Evolutionary conservation across 2,113 vertebrate genomes (phyloP), one percentile per base, ranked within the genome.

Genomic region (Tragelaphus strepsiceros): DNA sequence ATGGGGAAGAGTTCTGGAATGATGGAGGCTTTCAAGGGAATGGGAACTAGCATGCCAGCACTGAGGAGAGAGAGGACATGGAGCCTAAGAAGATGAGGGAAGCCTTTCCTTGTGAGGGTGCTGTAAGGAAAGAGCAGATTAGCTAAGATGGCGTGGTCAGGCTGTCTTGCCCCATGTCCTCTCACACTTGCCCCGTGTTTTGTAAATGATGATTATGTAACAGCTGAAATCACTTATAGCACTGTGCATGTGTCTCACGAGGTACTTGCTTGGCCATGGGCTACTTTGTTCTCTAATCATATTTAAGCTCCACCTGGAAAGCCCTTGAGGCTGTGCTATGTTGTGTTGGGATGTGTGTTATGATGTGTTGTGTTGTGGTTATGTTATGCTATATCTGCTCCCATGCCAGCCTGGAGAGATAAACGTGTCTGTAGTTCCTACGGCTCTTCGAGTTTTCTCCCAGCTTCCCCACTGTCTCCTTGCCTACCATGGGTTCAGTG

Each of bases 211-310:
- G 64, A 22, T 22, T 71, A 71, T 10, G 2, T 71, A 35, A 35
- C n/a, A 71, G n/a, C 32, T 71, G 64, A 71, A n/a, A 6, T 71
- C 64, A 35, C n/a, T 71, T 71, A 22, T 0, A 35, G 64, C n/a
- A 11, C n/a, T 35, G n/a, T 0, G 0, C 64, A 35, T 71, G n/a
- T 35, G n/a, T n/a, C n/a, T 71, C 19, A 35, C 2, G 2, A 71
- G 64, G 19, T 71, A 35, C 64, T 71, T 35, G n/a, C 19, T 71
- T 71, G n/a, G n/a, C 64, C 64, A 22, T 12, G n/a, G 64, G 19
- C 64, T 71, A 12, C n/a, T 71, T 35, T 71, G n/a, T 35, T 71
- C n/a, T 71, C 17, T 22, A 35, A 22, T 71, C n/a, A 35, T 12
- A 71, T 71, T 71, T 35, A 35, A 35, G 64, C 9, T 21, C 64